phyloP scores from a whole-genome alignment of 1,140 invertebrate genomes.

The Leptinotarsa undecemlineata region DNA sequence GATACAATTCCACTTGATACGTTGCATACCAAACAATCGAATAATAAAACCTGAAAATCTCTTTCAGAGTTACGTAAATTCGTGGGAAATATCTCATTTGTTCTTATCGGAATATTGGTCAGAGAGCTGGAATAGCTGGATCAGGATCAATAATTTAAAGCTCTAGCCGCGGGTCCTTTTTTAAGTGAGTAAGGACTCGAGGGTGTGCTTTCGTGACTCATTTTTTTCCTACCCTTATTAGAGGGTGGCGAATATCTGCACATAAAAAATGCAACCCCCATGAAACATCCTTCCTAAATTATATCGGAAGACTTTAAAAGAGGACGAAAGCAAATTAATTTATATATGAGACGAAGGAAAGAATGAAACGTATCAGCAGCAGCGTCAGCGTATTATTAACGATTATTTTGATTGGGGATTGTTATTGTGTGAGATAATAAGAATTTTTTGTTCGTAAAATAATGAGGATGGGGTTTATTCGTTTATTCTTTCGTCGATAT shows the following conservation, averaged over 20 bases:
- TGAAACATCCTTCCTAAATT: constrained; percentile 40
- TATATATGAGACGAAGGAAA: constrained; percentile 32
- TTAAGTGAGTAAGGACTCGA: constrained; percentile 28
- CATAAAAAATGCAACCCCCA: constrained; percentile 53
- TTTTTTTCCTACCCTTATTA: constrained; percentile 51
- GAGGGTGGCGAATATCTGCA: constrained; percentile 47
- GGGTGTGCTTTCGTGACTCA: constrained; percentile 47
- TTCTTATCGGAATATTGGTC: constrained; percentile 24
- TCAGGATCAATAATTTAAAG: constrained; percentile 32
- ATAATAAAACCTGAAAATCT: too few relatives aligned
- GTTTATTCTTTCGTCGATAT: constrained; percentile 22
- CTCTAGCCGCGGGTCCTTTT: constrained; percentile 29
- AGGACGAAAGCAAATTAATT: constrained; percentile 44
- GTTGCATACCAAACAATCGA: too few relatives aligned
- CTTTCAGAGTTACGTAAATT: too few relatives aligned
- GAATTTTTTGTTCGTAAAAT: constrained; percentile 28
- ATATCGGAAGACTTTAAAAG: constrained; percentile 41
- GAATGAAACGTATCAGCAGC: constrained; percentile 26
- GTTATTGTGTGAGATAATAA: constrained; percentile 30
- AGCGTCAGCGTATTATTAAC: constrained; percentile 31
- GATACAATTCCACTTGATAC: too few relatives aligned
- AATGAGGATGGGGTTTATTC: constrained; percentile 24
- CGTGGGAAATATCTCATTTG: not conserved
- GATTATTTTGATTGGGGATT: constrained; percentile 31
- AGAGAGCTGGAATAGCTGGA: constrained; percentile 12